phyloP scores from a whole-genome alignment of 2,113 vertebrate species.

The Callochromis pleurospilus region DNA sequence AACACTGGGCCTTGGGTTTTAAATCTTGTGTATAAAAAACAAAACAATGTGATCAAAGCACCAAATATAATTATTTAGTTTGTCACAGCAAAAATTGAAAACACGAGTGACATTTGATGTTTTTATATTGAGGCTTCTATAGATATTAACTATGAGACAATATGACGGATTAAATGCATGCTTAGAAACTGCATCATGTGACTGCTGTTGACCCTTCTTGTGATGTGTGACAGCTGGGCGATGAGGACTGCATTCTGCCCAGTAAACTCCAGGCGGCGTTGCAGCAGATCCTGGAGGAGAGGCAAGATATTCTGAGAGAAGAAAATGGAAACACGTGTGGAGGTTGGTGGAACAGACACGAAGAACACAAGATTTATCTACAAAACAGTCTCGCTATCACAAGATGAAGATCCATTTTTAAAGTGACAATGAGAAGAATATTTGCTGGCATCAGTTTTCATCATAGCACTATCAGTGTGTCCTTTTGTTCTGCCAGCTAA shows the following conservation, averaged over 20 bases:
- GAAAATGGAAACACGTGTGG: slow-evolving; percentile 56
- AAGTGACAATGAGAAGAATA: background rate
- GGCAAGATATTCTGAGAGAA: slow-evolving; percentile 80
- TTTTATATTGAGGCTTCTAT: background rate
- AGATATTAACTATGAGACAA: background rate
- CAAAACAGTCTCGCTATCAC: background rate
- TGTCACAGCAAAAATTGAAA: background rate
- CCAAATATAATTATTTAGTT: background rate
- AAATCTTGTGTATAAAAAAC: background rate
- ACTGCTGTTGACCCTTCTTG: background rate
- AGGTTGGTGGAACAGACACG: slow-evolving; percentile 64
- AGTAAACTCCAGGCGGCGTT: slow-evolving; percentile 92
- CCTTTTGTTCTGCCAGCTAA: background rate
- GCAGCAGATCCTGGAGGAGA: slow-evolving; percentile 86
- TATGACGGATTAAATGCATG: background rate
- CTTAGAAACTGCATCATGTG: background rate
- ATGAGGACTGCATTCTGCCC: slow-evolving; percentile 93
- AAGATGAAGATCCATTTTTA: background rate
- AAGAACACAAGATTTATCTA: background rate
- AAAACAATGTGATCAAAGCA: background rate
- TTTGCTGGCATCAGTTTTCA: background rate
- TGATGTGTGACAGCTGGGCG: slow-evolving; percentile 75
- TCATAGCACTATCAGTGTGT: background rate
- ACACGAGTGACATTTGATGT: background rate
- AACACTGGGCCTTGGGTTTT: background rate